Evolutionary conservation across 2,888 invertebrate genomes (phyloP), one percentile per base, ranked within the genome.

Genomic region (Epirrita christyi): DNA sequence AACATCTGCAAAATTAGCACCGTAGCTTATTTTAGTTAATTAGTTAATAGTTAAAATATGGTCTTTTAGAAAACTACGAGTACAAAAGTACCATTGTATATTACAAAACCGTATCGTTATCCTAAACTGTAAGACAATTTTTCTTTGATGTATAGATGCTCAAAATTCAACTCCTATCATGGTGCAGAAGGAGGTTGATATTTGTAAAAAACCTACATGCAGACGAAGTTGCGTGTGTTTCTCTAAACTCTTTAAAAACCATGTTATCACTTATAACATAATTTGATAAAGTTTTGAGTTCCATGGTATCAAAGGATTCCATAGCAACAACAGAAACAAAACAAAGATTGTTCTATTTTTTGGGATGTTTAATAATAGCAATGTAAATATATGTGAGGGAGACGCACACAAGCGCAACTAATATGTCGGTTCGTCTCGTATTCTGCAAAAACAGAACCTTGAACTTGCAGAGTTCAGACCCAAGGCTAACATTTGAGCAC

Each of bases 401-500:
- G 70, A 73, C 72, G 64, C 77, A 78, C 75, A 81, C 73, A 75
- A 53, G 63, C 68, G 61, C 68, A 67, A 54, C 78, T 78, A 82
- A 86, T 86, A 82, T 85, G 73, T 80, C 85, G 75, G 75, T 64
- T 72, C 68, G 68, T 67, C 64, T 72, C 66, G 75, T 66, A 65
- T 62, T 72, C 75, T 81, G 86, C 86, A 90, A 91, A 92, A 90
- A 91, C 81, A 74, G 78, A 86, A 80, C 91, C 92, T 92, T 92
- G 92, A 92, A 92, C 92, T 85, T 79, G 59, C 66, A 62, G 83
- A 87, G 91, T 89, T 91, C 89, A 88, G 75, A 70, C 79, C 83
- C 89, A 91, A 91, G 91, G 91, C 82, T 78, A 88, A 73, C 74
- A 65, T 73, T 71, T 73, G 67, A 73, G 78, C 83, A 83, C 83